Percentiles rank a stretch among this genome's conserved stretches.
phyloP scores from a whole-genome alignment of 2,113 vertebrate species.

The Labeo catla region DNA sequence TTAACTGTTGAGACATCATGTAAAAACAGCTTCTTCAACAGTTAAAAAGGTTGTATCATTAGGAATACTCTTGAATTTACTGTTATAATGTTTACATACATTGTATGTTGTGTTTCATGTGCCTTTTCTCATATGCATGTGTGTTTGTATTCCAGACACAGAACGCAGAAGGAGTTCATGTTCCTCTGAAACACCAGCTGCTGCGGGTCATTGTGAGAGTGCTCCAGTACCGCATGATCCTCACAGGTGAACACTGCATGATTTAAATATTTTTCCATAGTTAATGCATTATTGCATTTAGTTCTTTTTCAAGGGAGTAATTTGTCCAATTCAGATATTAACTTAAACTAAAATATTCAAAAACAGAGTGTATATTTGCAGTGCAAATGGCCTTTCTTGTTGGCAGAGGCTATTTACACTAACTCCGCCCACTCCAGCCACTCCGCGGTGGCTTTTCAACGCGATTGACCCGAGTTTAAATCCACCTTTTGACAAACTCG shows the following conservation, averaged over 20 bases:
- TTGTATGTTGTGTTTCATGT: background rate
- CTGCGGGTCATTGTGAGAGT: slow-evolving; percentile 88
- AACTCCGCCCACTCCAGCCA: no score
- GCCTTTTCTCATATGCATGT: slow-evolving; percentile 12
- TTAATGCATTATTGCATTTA: background rate
- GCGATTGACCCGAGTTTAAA: no score
- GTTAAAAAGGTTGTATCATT: no score
- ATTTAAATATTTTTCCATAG: background rate
- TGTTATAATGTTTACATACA: background rate
- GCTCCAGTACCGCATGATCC: slow-evolving; percentile 91
- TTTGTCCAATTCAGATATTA: no score
- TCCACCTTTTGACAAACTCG: no score
- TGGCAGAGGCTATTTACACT: no score
- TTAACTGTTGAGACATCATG: background rate
- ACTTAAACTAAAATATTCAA: no score
- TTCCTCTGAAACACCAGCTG: slow-evolving; percentile 85
- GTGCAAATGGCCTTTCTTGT: no score
- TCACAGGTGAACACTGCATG: slow-evolving; percentile 81
- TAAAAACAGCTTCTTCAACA: no score
- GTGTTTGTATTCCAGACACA: slow-evolving; percentile 72
- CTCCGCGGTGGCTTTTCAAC: no score
- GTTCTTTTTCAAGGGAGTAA: background rate
- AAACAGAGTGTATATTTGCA: no score
- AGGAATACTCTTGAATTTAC: background rate
- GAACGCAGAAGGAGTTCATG: slow-evolving; percentile 72